phyloP scores from a whole-genome alignment of 2,888 invertebrate genomes.

The Hirtodrosophila trivittata region DNA sequence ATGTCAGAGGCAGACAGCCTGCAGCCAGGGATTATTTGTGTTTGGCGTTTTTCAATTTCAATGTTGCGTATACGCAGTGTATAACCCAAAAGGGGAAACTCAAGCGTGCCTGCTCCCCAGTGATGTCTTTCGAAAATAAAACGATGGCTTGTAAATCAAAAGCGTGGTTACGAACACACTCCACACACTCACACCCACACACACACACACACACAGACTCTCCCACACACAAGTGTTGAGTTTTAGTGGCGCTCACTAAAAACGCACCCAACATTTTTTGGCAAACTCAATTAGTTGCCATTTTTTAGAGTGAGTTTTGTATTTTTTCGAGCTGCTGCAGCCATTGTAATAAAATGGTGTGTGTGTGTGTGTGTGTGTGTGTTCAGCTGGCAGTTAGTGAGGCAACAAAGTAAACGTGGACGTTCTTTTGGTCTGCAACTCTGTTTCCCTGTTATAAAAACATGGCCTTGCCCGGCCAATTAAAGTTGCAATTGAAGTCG shows the following conservation, averaged over 20 bases:
- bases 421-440: constrained; percentile 46
- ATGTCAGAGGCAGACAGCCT: constrained; percentile 50
- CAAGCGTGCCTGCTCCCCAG: constrained; percentile 19
- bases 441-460: constrained; percentile 54
- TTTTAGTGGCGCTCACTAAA: constrained; percentile 37
- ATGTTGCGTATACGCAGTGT: constrained; percentile 55
- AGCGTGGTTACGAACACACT: constrained; percentile 20
- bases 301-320: constrained; percentile 30
- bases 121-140: constrained; percentile 35
- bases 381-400: constrained; percentile 30
- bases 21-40: constrained; percentile 22
- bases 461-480: constrained; percentile 4
- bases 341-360: neutral
- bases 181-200: neutral
- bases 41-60: constrained; percentile 42
- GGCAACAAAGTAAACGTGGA: constrained; percentile 52
- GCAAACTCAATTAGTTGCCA: constrained; percentile 65
- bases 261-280: constrained; percentile 50
- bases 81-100: constrained; percentile 1
- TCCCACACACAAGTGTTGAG: neutral
- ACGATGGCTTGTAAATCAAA: constrained; percentile 54
- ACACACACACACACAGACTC: neutral
- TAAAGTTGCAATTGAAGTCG: constrained; percentile 40
- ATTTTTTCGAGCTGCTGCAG: constrained; percentile 2
- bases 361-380: constrained; percentile 6